Base-by-base conservation (phyloP, 2,797 vertebrate genomes). In the Halcyon smyrnensis region DNA sequence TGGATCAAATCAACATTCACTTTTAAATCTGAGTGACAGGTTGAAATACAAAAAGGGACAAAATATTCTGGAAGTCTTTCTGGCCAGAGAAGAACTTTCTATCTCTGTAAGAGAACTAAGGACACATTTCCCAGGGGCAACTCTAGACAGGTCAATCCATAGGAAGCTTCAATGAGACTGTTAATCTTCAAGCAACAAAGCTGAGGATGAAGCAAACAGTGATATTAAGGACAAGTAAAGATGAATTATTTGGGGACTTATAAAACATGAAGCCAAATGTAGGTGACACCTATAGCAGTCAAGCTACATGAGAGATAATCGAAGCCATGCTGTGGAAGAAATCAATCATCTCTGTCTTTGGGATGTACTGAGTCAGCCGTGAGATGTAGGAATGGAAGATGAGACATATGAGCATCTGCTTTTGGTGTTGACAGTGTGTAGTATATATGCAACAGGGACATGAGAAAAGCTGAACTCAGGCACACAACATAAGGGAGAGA, bases 61-160 rank as follows among this genome's bases (percentile, higher is more conserved):
- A 90, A 95, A 94, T 87, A 88, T 78, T 93, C 90, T 91, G 60
- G 73, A 94, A 97, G 69, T 88, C 62, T 70, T 96, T 94, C 70
- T 88, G 64, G 28, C 69, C 11, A 5, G 15, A 88, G 89, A 63
- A 87, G 64, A 73, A 62, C 23, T 60, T 92, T 81, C 51, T 76
- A 8, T 92, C 63, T 90, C 62, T 89, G 78, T 32, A 84, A 60
- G 74, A 89, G 43, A 91, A 76, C 28, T 32, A 73, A 56, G 65
- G 89, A 73, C 15, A 7, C 34, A 39, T 76, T 89, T 94, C 68
- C 34, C 30, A 69, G 36, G 41, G 21, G 18, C 21, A 74, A 46
- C 30, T 81, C 46, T 62, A 63, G 24, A 24, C 30, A 50, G 41
- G 9, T 78, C 27, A 87, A 77, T 70, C 27, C 10, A 8, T 7